These are phyloP conservation scores for Lithophane ornitopus DNA, from an alignment of 2,888 invertebrate genomes.

Conservation along the genomic window DNA sequence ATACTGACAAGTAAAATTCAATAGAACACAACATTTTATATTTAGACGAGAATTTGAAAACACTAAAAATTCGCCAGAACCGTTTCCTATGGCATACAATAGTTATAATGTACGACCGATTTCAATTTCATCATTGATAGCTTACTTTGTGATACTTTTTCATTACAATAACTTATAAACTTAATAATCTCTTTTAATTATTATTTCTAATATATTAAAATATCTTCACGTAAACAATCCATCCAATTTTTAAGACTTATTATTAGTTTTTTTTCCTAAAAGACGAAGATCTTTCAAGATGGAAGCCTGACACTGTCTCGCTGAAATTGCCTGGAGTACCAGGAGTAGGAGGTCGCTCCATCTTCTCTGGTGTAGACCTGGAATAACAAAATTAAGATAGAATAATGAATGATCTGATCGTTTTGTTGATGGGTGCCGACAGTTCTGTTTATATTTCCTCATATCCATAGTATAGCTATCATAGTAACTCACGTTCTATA, in stretches of 20 bases:
- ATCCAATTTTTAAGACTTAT: background rate
- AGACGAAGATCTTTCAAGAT: constrained; percentile 81
- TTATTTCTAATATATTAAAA: background rate
- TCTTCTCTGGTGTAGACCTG: constrained; percentile 70
- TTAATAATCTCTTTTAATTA: constrained; percentile 28
- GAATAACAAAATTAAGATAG: constrained; percentile 32
- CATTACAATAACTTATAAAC: background rate
- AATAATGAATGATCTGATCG: too few species aligned
- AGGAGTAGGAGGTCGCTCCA: constrained; percentile 68
- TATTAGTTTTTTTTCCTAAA: constrained; percentile 76
- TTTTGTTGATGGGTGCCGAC: too few species aligned
- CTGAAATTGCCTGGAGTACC: constrained; percentile 82
- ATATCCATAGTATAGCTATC: too few species aligned
- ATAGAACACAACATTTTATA: background rate
- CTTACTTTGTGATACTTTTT: background rate
- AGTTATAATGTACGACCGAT: background rate
- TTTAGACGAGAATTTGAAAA: background rate
- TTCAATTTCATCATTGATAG: background rate
- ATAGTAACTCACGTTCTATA: constrained; percentile 76
- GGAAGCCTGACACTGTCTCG: constrained; percentile 81
- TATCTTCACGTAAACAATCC: background rate
- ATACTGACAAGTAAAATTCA: constrained; percentile 18
- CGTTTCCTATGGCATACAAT: background rate
- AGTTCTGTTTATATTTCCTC: too few species aligned
- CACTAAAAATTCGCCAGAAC: background rate